Base-by-base conservation (phyloP, 2,113 vertebrate species). In the Anhinga anhinga region DNA sequence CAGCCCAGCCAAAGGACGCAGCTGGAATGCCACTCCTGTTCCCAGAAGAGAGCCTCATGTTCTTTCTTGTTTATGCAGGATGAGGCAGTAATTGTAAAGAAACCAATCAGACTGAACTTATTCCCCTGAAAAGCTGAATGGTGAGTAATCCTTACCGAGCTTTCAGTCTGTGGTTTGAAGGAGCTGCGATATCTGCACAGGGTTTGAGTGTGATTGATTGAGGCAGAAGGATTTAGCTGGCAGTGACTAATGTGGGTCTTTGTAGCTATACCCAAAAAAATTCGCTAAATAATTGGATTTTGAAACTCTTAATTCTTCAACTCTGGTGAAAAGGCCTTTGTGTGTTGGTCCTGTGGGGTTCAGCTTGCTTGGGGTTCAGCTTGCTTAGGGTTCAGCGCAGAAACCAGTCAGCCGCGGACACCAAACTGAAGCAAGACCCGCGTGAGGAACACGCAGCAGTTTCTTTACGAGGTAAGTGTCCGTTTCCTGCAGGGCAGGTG, bases 11-110 rank as follows among this genome's bases (percentile, higher is more conserved):
- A 13, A 52, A 26, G 65, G 3, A 6, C 6, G 67, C 52, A 32
- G 67, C 53, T 56, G 65, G 72, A 50, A 49, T n/a, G 40, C 70
- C 34, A 3, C 47, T 66, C 86, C 73, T 36, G 45, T 25, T 71
- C 74, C 47, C 6, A 22, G 61, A 0, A 26, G 22, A 62, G 25
- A 27, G 30, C 74, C 79, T 96, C 66, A 0, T 71, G 95, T 87
- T 88, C 62, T 4, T 59, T 81, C 89, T 69, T 94, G 86, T 90
- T 79, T 19, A 4, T 85, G 53, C 88, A 76, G 86, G 89, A 72
- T 65, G 88, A 86, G 66, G 77, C 80, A 71, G 79, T 25, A 65
- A 71, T 20, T 76, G 71, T 49, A 76, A 58, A 72, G 86, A 92
- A 93, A 84, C 23, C 84, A 42, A 61, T 22, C 82, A 32, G 77